phyloP scores from a whole-genome alignment of 2,113 vertebrate genomes.

The Noctilio leporinus region DNA sequence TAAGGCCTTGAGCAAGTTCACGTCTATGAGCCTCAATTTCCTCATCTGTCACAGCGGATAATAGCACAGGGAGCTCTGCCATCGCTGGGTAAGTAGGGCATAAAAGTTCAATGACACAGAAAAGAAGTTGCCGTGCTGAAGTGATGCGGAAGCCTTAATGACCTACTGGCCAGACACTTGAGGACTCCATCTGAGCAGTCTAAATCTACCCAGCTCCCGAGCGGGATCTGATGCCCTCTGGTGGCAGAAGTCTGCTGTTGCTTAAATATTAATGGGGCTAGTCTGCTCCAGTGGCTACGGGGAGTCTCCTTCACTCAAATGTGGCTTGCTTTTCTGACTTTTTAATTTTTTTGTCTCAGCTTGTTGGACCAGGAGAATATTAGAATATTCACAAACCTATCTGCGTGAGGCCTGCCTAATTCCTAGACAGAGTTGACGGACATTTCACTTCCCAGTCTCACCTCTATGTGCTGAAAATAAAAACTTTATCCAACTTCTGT shows the following conservation, averaged over 20 bases:
- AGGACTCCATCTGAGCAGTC: not conserved
- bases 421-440: not conserved
- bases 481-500: not conserved
- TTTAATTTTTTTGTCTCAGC: not conserved
- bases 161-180: not conserved
- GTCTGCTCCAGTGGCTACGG: not conserved
- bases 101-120: not conserved
- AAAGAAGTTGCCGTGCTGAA: not conserved
- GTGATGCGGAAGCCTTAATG: not conserved
- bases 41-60: not conserved
- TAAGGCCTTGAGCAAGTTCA: not conserved
- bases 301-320: not conserved
- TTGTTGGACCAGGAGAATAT: not conserved
- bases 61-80: not conserved
- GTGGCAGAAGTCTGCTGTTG: not conserved
- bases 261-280: not conserved
- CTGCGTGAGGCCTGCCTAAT: not conserved
- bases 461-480: not conserved
- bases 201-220: not conserved
- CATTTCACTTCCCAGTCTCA: not conserved
- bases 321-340: no score
- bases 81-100: not conserved
- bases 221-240: not conserved
- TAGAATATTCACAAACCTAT: not conserved
- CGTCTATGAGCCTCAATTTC: not conserved